Evolutionary conservation across 2,888 invertebrate genomes (phyloP), one percentile per base, ranked within the genome.

Genomic region (Synergus gifuensis): DNA sequence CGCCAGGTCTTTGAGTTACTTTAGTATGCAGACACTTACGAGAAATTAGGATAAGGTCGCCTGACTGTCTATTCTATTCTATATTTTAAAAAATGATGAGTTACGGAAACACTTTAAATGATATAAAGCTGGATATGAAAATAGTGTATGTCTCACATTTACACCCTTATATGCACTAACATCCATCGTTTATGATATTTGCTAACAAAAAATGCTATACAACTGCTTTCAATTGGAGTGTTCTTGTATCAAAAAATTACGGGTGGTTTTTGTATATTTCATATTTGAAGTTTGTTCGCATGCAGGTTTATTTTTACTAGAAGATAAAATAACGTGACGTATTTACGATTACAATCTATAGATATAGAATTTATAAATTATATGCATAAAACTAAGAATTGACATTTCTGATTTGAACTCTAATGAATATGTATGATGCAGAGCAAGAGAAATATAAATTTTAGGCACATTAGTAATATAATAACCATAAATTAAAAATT

Each of bases 11-110:
- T 16, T 1, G 14, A 14, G 5, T 36, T 28, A 22, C 16, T 49
- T 49, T 49, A 8, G 9, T 69, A 28, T 69, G 16, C 9, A 69
- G 69, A 8, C 14, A 46, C 9, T 69, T 69, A 49, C 49, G 36
- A 69, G 69, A 69, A 69, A 49, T 49, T 69, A 28, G 69, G 49
- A 49, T 49, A 69, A 69, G 69, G 69, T 49, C 16, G 12, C 22
- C 49, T 28, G 11, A 22, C 14, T 60, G 18, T 49, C 69, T 36
- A 16, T 8, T n/a, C n/a, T n/a, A 28, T 3, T 69, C 36, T 36
- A 36, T 36, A 36, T 69, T 49, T 46, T 18, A 8, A 42, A 7
- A 67, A 54, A 54, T 8, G n/a, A 54, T 9, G 9, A 3, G 9
- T 14, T 18, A 28, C 18, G 60, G 12, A 60, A 22, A 60, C 11